Evolutionary conservation across 2,888 invertebrate genomes (phyloP), one percentile per base, ranked within the genome.

Genomic region (Chymomyza caudatula): DNA sequence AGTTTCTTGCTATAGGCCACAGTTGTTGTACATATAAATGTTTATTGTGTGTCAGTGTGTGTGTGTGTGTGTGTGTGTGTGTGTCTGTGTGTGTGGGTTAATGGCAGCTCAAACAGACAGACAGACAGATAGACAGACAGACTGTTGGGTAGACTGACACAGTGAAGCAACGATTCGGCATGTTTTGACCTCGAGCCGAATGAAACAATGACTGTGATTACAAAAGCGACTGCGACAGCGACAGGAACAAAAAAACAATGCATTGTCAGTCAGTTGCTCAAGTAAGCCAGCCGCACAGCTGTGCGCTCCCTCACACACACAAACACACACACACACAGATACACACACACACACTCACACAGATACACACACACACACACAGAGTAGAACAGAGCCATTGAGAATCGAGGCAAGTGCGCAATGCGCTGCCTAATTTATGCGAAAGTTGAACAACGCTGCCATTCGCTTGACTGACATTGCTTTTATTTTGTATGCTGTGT

Each of bases 391-490:
- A 6, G 47, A 2, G 6, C 17, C 0, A 44, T 3, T n/a, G 44
- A 17, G 17, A 15, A 44, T 17, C 11, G 17, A 13, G 11, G 44
- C 11, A 57, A 57, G 59, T 25, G 52, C 6, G 37, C 29, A 62
- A 67, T 62, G 63, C 58, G 60, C 29, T 58, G 64, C 62, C 42
- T 82, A 84, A 84, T 82, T 82, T 82, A 82, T 84, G 85, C 76
- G 73, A 72, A 76, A 73, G 77, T 84, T 79, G 76, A 81, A 78
- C 76, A 84, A 63, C 69, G 42, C 53, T 74, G 65, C 71, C 52
- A 74, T 20, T 17, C 74, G 74, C 74, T 73, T 76, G 29, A 37
- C 29, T 37, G 29, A 37, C 29, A 37, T 37, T 8, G 29, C 29
- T 37, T 11, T 37, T 37, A 4, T 37, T 11, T 37, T 29, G 29